These are phyloP conservation scores for Leptinotarsa tumamoca DNA, from an alignment of 2,888 invertebrate genomes.

Conservation along the genomic window DNA sequence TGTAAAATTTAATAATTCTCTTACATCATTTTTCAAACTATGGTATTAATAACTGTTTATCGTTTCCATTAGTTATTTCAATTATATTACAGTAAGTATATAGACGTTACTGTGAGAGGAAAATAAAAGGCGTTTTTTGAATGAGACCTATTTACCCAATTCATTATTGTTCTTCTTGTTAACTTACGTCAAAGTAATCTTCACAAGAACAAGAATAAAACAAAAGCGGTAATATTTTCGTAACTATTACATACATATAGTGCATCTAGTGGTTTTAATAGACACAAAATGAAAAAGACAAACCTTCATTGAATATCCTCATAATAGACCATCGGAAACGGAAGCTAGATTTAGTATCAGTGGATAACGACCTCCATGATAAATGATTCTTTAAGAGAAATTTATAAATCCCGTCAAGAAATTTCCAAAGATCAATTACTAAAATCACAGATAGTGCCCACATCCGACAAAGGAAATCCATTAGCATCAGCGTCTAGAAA, in stretches of 20 bases:
- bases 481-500: conserved; percentile 37
- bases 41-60: too few relatives aligned
- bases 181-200: too few relatives aligned
- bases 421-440: conserved; percentile 58
- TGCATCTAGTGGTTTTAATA: neutral
- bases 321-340: neutral
- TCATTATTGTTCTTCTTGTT: too few relatives aligned
- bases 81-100: too few relatives aligned
- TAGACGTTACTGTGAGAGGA: too few relatives aligned
- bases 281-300: neutral
- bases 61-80: too few relatives aligned
- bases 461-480: conserved; percentile 43
- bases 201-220: too few relatives aligned
- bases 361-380: conserved; percentile 44
- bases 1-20: too few relatives aligned
- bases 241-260: neutral
- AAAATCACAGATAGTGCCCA: conserved; percentile 52
- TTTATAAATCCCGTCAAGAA: conserved; percentile 60
- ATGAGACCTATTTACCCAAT: too few relatives aligned
- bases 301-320: neutral
- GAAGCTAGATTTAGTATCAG: neutral
- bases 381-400: conserved; percentile 55
- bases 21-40: too few relatives aligned
- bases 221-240: too few relatives aligned
- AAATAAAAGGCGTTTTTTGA: too few relatives aligned